A percentile compares a stretch with the other conserved stretches of the same genome.
Evolutionary conservation across 1,140 invertebrate genomes (phyloP).

Genomic region (Aphaenogaster floridana): DNA sequence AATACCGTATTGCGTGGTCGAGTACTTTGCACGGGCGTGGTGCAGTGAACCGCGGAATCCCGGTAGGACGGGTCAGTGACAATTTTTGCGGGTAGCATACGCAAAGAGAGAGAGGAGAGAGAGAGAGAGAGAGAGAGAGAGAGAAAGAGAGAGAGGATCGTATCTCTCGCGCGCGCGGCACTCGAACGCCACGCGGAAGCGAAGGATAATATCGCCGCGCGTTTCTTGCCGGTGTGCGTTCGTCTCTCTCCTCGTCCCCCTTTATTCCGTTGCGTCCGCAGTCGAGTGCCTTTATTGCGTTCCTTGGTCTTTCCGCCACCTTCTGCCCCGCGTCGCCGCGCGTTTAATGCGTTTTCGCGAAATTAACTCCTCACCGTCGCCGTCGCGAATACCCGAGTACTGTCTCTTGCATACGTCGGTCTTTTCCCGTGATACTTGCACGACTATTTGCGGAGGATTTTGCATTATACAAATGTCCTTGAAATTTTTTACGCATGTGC

Average conservation of each 20-base stretch:
- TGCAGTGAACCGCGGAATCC: slow-evolving; percentile 52
- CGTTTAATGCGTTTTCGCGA: slow-evolving; percentile 53
- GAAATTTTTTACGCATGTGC: slow-evolving; percentile 23
- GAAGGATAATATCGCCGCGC: slow-evolving; percentile 52
- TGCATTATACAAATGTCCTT: slow-evolving; percentile 19
- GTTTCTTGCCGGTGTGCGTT: slow-evolving; percentile 30
- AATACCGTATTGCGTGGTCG: neutral
- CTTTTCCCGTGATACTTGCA: neutral
- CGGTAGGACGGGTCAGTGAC: slow-evolving; percentile 60
- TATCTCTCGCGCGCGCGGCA: neutral
- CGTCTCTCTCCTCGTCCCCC: neutral
- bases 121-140: neutral
- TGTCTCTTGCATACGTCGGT: slow-evolving; percentile 5
- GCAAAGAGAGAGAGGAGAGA: neutral
- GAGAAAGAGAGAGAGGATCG: neutral
- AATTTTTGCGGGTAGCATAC: slow-evolving; percentile 56
- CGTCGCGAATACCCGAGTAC: slow-evolving; percentile 9
- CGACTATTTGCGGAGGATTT: neutral
- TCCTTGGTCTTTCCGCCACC: slow-evolving; percentile 44
- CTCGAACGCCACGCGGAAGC: slow-evolving; percentile 22
- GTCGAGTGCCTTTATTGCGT: slow-evolving; percentile 58
- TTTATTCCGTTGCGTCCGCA: slow-evolving; percentile 31
- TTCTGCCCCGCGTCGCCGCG: neutral
- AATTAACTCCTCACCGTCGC: slow-evolving; percentile 48
- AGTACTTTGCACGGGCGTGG: slow-evolving; percentile 33